Base-by-base conservation (phyloP, 2,888 invertebrate genomes). In the Xanthia icteritia region DNA sequence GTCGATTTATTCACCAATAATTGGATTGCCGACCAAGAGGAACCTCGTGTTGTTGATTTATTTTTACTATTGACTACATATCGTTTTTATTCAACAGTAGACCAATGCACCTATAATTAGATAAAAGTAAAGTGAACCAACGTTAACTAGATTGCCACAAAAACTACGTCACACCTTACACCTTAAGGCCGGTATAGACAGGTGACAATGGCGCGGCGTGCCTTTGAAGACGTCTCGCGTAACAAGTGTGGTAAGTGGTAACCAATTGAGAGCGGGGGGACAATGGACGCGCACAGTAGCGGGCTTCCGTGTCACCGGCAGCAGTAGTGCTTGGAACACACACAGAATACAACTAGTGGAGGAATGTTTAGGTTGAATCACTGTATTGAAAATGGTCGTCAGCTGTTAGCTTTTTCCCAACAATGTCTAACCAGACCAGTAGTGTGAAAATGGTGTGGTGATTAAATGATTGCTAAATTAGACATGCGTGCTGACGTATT, bases 241-340 rank as follows among this genome's bases (percentile, higher is more conserved):
- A 94, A 95, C 91, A 86, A 92, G 91, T 94, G 94, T 95, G 94
- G 77, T 84, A 84, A 84, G 81, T 86, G 84, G 92, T 93, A 93
- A 93, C 93, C 93, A 93, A 95, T 94, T 92, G 92, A 89, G 88
- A 90, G 87, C 72, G 77, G 78, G 69, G 80, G 77, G 73, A 95
- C 95, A 95, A 95, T 94, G 91, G 92, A 92, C 87, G 92, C 92
- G 91, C 93, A 96, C 96, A 94, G 96, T 96, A 96, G 96, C 96
- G 86, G 94, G 95, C 96, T 95, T 96, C 95, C 94, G 96, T 94
- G 93, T 93, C 91, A 83, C 75, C 81, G 76, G 17, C 81, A 54
- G 73, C n/a, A 75, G 74, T 85, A 90, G 90, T 83, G 83, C 85
- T 92, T 89, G 60, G 84, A 92, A 90, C 84, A 86, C 72, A 84